Evolutionary conservation across 2,113 vertebrate species (phyloP).

Genomic region (Quiscalus mexicanus): DNA sequence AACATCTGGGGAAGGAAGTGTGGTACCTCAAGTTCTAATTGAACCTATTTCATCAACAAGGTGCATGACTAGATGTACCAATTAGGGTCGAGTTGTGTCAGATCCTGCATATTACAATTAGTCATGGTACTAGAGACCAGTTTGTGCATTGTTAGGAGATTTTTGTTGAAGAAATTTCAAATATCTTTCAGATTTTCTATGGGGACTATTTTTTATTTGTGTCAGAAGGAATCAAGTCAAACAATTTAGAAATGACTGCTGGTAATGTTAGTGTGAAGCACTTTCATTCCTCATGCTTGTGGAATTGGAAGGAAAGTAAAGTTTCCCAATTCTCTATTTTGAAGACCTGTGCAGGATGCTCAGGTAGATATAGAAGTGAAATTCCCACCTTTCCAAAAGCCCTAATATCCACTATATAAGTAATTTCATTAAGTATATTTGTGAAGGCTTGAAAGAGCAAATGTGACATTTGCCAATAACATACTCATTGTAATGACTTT

Average conservation of each 20-base stretch:
- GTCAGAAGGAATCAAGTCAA: background rate
- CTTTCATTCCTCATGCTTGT: background rate
- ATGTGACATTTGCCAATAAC: background rate
- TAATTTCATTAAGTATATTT: background rate
- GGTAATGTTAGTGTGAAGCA: background rate
- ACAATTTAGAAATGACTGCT: background rate
- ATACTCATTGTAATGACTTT: background rate
- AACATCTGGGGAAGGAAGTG: slow-evolving; percentile 16
- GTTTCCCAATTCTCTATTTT: fast-evolving
- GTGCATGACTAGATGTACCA: background rate
- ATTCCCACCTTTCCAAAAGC: background rate
- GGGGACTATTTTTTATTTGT: background rate
- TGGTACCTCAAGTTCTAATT: slow-evolving; percentile 24
- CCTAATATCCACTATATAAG: background rate
- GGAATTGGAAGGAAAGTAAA: background rate
- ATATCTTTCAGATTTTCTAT: background rate
- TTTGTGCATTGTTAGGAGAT: background rate
- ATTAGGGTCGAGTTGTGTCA: slow-evolving; percentile 35
- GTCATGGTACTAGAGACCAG: background rate
- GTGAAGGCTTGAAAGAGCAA: background rate
- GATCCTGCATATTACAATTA: background rate
- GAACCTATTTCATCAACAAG: background rate
- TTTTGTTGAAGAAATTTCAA: background rate
- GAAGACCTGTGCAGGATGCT: background rate
- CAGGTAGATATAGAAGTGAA: background rate